phyloP scores from a whole-genome alignment of 2,113 vertebrate genomes.

The Antigone vipio region DNA sequence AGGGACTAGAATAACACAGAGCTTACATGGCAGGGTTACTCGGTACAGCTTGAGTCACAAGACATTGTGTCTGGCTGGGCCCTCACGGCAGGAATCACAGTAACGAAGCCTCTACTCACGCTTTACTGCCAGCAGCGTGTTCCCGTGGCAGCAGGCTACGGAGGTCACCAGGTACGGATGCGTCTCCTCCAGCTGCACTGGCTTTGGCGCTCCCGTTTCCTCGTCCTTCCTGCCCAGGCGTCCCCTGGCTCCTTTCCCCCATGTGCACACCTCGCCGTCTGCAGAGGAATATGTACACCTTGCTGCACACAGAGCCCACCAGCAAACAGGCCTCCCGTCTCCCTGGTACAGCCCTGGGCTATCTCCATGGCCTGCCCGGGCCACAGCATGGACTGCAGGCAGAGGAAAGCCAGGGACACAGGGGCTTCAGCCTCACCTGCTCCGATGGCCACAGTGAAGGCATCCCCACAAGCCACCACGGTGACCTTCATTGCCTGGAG shows the following conservation, averaged over 20 bases:
- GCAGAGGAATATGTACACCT: not conserved
- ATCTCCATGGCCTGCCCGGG: not conserved
- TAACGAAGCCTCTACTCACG: conserved; percentile 80
- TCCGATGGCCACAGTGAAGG: conserved; percentile 92
- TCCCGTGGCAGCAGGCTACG: conserved; percentile 97
- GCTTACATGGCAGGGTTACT: not conserved
- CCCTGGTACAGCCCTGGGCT: not conserved
- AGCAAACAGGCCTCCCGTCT: not conserved
- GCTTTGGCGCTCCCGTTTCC: conserved; percentile 83
- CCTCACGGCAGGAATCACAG: not conserved
- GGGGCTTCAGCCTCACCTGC: conserved; percentile 77
- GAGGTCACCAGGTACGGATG: conserved; percentile 90
- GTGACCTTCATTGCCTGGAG: conserved; percentile 79
- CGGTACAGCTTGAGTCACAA: not conserved
- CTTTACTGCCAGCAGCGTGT: conserved; percentile 92
- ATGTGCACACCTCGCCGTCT: conserved; percentile 94
- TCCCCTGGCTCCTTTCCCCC: conserved; percentile 96
- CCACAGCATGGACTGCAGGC: not conserved
- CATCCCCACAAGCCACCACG: conserved; percentile 92
- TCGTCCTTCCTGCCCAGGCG: conserved; percentile 93
- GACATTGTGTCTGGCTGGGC: not conserved
- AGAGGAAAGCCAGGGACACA: not conserved
- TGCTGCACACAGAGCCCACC: not conserved
- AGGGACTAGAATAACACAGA: conserved; percentile 4
- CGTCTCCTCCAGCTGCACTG: conserved; percentile 88